Conservation (phyloP, 2,888 invertebrate genomes). For the Rotaria macrura region DNA sequence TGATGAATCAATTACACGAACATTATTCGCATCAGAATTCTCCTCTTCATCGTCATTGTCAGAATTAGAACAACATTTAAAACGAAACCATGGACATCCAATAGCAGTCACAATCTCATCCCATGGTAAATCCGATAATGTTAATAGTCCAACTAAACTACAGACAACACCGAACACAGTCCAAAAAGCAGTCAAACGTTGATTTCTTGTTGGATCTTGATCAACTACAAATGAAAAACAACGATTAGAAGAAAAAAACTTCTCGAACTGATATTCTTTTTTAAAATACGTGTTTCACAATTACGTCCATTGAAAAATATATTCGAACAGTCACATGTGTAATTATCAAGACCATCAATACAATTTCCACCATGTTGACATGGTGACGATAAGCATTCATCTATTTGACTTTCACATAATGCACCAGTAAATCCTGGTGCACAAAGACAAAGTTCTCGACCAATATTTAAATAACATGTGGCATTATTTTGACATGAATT, state of each 20-base stretch:
- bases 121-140: slow-evolving; percentile 19
- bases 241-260: too few species aligned
- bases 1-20: not conserved
- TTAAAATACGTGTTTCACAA: slow-evolving; percentile 35
- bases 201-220: not conserved
- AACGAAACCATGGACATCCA: slow-evolving; percentile 1
- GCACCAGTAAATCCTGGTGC: slow-evolving; percentile 25
- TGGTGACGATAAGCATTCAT: slow-evolving; percentile 32
- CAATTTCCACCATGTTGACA: slow-evolving; percentile 30
- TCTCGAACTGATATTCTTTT: not conserved
- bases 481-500: slow-evolving; percentile 32
- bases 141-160: not conserved
- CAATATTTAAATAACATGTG: slow-evolving; percentile 32
- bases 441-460: slow-evolving; percentile 29
- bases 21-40: not conserved
- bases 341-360: slow-evolving; percentile 24
- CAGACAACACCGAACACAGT: not conserved
- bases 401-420: slow-evolving; percentile 22
- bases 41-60: not conserved
- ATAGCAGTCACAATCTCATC: not conserved
- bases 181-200: slow-evolving; percentile 1
- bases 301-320: slow-evolving; percentile 29
- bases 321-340: slow-evolving; percentile 25
- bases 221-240: not conserved
- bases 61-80: not conserved